Conservation (phyloP, 2,888 invertebrate species). For the Troides oblongomaculatus region DNA sequence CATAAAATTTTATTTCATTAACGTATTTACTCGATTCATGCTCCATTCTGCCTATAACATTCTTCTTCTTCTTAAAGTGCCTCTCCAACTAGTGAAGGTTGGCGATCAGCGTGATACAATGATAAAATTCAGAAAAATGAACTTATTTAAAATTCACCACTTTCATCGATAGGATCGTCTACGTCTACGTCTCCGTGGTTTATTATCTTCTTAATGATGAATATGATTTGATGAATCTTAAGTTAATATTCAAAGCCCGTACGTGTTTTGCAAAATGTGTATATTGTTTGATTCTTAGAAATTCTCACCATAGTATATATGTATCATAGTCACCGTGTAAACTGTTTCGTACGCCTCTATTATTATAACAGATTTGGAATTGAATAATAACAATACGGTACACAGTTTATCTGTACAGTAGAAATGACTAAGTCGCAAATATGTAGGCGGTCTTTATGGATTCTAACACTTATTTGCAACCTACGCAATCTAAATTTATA, state of each 20-base stretch:
- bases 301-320: neutral
- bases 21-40: too few species aligned
- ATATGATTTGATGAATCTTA: too few species aligned
- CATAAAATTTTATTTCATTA: too few species aligned
- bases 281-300: neutral
- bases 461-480: slow-evolving; percentile 1
- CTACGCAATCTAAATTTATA: slow-evolving; percentile 19
- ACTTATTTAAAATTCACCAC: too few species aligned
- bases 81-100: too few species aligned
- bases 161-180: too few species aligned
- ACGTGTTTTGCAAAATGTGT: neutral
- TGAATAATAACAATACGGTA: slow-evolving; percentile 1
- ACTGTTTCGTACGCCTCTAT: neutral
- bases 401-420: slow-evolving; percentile 1
- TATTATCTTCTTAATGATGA: neutral
- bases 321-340: neutral
- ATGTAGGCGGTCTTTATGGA: slow-evolving; percentile 6
- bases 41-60: too few species aligned
- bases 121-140: too few species aligned
- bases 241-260: neutral
- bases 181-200: neutral
- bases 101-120: too few species aligned
- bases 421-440: slow-evolving; percentile 3
- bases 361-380: neutral
- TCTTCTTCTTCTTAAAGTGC: too few species aligned